Evolutionary conservation across 1,140 invertebrate species (phyloP).

Genomic region (Gerris buenoi): DNA sequence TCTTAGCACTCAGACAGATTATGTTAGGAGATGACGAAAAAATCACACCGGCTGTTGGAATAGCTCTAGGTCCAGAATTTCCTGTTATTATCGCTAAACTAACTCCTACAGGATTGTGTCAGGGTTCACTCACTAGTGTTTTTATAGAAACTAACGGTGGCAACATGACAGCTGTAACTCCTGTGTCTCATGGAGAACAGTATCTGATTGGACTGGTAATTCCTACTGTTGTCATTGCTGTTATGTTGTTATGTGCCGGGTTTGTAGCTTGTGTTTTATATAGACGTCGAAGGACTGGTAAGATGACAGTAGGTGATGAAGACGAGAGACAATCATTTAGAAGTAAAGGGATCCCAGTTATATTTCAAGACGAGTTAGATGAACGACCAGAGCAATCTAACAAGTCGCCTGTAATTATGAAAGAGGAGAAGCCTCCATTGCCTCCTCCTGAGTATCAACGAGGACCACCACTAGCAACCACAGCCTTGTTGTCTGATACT

Average conservation of each 20-base stretch:
- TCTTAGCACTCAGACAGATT: slow-evolving; percentile 45
- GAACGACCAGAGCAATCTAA: slow-evolving; percentile 74
- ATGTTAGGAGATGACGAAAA: slow-evolving; percentile 38
- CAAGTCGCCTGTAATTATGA: slow-evolving; percentile 79
- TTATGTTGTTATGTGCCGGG: slow-evolving; percentile 72
- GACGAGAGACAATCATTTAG: slow-evolving; percentile 67
- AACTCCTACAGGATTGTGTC: slow-evolving; percentile 52
- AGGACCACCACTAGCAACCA: slow-evolving; percentile 33
- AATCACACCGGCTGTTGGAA: slow-evolving; percentile 45
- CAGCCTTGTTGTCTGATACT: slow-evolving; percentile 30
- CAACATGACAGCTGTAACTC: slow-evolving; percentile 10
- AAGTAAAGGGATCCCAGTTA: slow-evolving; percentile 82
- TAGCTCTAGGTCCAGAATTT: slow-evolving; percentile 60
- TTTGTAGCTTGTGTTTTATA: slow-evolving; percentile 80
- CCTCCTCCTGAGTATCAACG: slow-evolving; percentile 59
- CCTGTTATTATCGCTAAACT: slow-evolving; percentile 55
- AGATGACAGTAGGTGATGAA: slow-evolving; percentile 41
- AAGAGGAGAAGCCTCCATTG: slow-evolving; percentile 80
- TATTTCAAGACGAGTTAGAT: slow-evolving; percentile 83
- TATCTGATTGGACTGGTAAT: slow-evolving; percentile 81
- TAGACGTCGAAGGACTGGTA: slow-evolving; percentile 33
- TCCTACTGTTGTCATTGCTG: slow-evolving; percentile 73
- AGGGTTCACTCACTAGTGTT: slow-evolving; percentile 35
- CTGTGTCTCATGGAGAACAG: slow-evolving; percentile 12
- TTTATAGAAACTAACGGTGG: slow-evolving; percentile 28